Conservation (phyloP, 2,113 vertebrate species). For the Vulpes lagopus region DNA sequence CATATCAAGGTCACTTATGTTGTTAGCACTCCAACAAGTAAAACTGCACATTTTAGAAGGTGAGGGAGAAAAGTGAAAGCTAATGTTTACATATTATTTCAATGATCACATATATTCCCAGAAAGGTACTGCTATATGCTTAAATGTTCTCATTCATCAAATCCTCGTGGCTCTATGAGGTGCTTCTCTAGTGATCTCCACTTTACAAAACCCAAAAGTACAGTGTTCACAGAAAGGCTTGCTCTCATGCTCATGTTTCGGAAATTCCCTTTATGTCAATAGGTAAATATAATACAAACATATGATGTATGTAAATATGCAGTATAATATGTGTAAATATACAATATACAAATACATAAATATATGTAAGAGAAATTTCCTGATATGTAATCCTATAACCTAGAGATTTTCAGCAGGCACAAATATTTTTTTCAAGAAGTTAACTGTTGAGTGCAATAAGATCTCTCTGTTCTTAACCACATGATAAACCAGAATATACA, state of each 20-base stretch:
- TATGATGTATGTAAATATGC: too few species aligned
- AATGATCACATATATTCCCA: not conserved
- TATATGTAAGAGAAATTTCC: not conserved
- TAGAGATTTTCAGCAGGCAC: not conserved
- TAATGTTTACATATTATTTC: not conserved
- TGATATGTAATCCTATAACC: not conserved
- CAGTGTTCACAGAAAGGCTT: not conserved
- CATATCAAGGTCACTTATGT: not conserved
- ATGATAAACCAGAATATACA: not conserved
- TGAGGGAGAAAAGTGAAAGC: fast-evolving
- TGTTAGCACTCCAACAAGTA: not conserved
- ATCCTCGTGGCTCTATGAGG: not conserved
- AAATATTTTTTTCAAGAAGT: not conserved
- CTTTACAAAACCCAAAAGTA: not conserved
- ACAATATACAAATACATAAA: not conserved
- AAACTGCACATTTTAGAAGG: not conserved
- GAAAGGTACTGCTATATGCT: not conserved
- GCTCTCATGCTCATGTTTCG: not conserved
- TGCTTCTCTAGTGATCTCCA: not conserved
- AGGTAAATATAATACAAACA: not conserved
- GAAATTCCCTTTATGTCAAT: not conserved
- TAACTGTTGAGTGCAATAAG: not conserved
- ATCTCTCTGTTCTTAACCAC: not conserved
- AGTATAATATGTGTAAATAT: not conserved
- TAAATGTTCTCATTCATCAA: not conserved